A percentile compares a stretch with the other conserved stretches of the same genome.
Conservation (phyloP, 2,888 invertebrate species). For the Byasa hedistus region DNA sequence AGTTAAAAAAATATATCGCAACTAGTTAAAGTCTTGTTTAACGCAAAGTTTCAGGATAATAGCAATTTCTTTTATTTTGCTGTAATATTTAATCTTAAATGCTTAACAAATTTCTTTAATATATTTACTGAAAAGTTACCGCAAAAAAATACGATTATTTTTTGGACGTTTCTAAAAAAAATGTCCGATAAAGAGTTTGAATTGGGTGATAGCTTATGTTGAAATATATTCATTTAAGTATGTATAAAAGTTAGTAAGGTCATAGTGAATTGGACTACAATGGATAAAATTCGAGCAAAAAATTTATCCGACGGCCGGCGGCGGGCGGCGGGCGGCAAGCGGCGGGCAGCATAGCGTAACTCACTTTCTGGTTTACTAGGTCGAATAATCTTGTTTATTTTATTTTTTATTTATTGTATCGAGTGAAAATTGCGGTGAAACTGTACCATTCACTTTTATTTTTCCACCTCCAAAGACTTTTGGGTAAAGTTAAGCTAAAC, state of each 20-base stretch:
- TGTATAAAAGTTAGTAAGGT: conserved; percentile 30
- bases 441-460: conserved; percentile 54
- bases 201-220: background rate
- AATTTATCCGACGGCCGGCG: conserved; percentile 51
- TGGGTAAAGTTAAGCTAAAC: conserved; percentile 30
- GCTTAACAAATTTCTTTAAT: too few relatives aligned
- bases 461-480: conserved; percentile 34
- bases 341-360: conserved; percentile 44
- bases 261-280: conserved; percentile 37
- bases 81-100: too few relatives aligned
- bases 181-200: too few relatives aligned
- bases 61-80: too few relatives aligned
- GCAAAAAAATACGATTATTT: too few relatives aligned
- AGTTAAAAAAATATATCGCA: too few relatives aligned
- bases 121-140: too few relatives aligned
- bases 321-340: conserved; percentile 42
- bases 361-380: conserved; percentile 68
- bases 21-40: too few relatives aligned
- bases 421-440: conserved; percentile 64
- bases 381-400: conserved; percentile 62
- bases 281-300: conserved; percentile 54
- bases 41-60: too few relatives aligned
- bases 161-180: too few relatives aligned
- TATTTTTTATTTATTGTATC: conserved; percentile 51
- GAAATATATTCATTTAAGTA: conserved; percentile 14